phyloP scores from a whole-genome alignment of 2,797 vertebrate genomes.

The Buphagus erythrorhynchus region DNA sequence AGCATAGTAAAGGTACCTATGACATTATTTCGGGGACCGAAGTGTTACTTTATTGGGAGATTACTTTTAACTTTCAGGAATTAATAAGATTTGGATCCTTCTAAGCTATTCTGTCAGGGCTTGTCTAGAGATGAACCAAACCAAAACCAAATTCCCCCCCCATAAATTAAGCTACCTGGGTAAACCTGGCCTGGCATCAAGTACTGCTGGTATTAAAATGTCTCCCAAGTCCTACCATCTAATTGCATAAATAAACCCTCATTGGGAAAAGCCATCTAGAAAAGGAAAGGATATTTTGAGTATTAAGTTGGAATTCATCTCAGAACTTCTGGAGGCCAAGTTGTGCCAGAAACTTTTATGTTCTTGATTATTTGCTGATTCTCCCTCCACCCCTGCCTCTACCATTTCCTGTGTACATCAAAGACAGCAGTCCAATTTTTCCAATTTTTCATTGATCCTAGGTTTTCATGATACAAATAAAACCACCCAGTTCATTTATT shows the following conservation, averaged over 20 bases:
- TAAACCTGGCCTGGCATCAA: background rate
- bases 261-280: background rate
- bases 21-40: background rate
- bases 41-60: background rate
- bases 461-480: background rate
- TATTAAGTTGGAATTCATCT: background rate
- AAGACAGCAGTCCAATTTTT: background rate
- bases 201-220: background rate
- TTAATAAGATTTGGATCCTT: background rate
- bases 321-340: no score
- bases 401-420: background rate
- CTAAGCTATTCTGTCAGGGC: background rate
- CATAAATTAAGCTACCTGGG: background rate
- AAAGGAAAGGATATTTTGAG: background rate
- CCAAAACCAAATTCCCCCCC: background rate
- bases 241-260: background rate
- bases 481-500: background rate
- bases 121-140: background rate
- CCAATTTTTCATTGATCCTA: background rate
- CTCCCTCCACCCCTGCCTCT: background rate
- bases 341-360: background rate
- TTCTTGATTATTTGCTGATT: background rate
- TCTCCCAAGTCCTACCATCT: background rate
- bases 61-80: background rate
- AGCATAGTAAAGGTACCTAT: background rate